Base-by-base conservation (phyloP, 2,888 invertebrate genomes). In the Dusona sp. region DNA sequence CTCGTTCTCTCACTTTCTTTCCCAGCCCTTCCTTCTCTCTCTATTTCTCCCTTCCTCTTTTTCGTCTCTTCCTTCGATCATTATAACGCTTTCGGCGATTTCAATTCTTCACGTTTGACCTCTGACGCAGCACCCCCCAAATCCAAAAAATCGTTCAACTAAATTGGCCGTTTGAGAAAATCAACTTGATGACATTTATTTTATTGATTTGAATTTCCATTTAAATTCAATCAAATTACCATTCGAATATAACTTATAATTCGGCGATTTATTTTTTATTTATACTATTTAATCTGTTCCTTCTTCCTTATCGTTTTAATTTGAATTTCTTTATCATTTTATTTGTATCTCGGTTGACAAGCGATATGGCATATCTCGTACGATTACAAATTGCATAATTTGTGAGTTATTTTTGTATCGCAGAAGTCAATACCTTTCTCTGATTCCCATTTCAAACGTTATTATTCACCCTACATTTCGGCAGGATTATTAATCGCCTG, bases 401-500 rank as follows among this genome's bases (percentile, higher is more conserved):
- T 19, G 42, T 36, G 74, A 42, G 42, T 38, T 45, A 45, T 36
- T 45, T 75, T 22, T 22, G 22, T 33, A n/a, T 16, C 22, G 13
- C 38, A 48, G 2, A 25, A 65, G 16, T 51, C 79, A 22, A 54
- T 74, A 68, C 29, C 61, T 29, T 33, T 45, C 51, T 38, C 45
- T 33, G 78, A 16, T 36, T 45, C n/a, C 64, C 70, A 70, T 68
- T 78, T 29, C 67, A 38, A 36, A 38, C 72, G 67, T 79, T 72
- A 51, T 80, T 86, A 79, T 75, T 83, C 85, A 79, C 77, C 33
- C 51, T 25, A 75, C 22, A 74, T 61, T 68, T 70, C 74, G 79
- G 73, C 54, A 64, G 73, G 45, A 82, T 87, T 89, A 88, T 88
- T 91, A 91, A 91, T 91, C 88, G 89, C 79, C 74, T 85, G 73